Conservation (phyloP, 2,888 invertebrate genomes). For the Fabriciana adippe region DNA sequence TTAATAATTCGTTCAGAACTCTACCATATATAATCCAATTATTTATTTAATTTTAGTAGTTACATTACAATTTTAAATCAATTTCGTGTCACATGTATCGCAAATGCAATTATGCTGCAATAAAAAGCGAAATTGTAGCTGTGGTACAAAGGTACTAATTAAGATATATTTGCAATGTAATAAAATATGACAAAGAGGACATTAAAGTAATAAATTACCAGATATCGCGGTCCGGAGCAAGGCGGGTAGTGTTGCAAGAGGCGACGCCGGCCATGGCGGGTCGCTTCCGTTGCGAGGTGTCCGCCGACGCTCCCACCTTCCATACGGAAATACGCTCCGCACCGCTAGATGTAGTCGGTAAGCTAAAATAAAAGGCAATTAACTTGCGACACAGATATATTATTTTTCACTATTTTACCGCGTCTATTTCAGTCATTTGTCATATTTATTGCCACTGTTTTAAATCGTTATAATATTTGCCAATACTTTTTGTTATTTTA, state of each 20-base stretch:
- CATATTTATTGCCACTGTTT: neutral
- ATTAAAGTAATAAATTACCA: constrained; percentile 42
- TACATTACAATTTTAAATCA: neutral
- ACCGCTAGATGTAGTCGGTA: constrained; percentile 88
- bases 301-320: constrained; percentile 88
- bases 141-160: neutral
- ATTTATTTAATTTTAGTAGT: constrained; percentile 6
- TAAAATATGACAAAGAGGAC: constrained; percentile 11
- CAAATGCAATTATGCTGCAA: neutral
- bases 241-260: constrained; percentile 86
- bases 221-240: constrained; percentile 83
- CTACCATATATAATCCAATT: constrained; percentile 4
- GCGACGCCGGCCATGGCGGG: constrained; percentile 87
- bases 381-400: constrained; percentile 17
- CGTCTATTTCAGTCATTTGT: neutral
- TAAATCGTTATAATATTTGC: neutral
- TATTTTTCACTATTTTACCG: constrained; percentile 11
- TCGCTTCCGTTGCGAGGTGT: constrained; percentile 88
- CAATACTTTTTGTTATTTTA: neutral
- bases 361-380: constrained; percentile 53
- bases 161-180: constrained; percentile 10
- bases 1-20: constrained; percentile 16
- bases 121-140: constrained; percentile 3
- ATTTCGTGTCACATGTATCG: neutral
- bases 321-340: constrained; percentile 85